Evolutionary conservation across 2,113 vertebrate genomes (phyloP).

Genomic region (Lota lota): DNA sequence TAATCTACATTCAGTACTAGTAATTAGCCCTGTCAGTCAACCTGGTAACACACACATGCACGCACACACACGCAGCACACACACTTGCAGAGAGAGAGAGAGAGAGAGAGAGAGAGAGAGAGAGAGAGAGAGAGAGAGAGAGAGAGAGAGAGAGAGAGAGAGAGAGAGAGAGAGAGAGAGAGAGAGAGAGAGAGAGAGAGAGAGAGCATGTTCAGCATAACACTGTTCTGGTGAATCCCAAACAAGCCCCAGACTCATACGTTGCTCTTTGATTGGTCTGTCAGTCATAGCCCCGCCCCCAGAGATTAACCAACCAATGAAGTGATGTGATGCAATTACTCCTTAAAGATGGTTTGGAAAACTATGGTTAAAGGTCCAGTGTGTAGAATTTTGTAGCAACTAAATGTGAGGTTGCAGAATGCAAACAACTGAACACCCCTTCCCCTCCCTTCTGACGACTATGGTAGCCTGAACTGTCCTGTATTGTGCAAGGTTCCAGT

Average conservation of each 20-base stretch:
- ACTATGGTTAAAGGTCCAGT: neutral
- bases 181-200: conserved; percentile 9
- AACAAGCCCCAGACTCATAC: neutral
- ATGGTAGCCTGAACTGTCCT: too few species aligned
- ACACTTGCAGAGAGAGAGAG: neutral
- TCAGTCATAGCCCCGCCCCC: neutral
- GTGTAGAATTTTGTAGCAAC: too few species aligned
- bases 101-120: neutral
- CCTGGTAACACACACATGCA: neutral
- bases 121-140: neutral
- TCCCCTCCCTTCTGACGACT: too few species aligned
- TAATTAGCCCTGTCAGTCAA: neutral
- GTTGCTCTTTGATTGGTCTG: neutral
- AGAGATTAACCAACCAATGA: neutral
- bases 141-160: neutral
- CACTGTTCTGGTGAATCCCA: neutral
- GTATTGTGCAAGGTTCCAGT: too few species aligned
- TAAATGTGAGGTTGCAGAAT: too few species aligned
- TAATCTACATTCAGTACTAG: neutral
- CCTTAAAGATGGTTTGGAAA: neutral
- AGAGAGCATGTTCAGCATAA: neutral
- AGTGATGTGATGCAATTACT: neutral
- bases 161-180: neutral
- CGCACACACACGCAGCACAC: neutral
- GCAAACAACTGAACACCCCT: too few species aligned